phyloP scores from a whole-genome alignment of 2,113 vertebrate species.

The Pogonocichla stellata region DNA sequence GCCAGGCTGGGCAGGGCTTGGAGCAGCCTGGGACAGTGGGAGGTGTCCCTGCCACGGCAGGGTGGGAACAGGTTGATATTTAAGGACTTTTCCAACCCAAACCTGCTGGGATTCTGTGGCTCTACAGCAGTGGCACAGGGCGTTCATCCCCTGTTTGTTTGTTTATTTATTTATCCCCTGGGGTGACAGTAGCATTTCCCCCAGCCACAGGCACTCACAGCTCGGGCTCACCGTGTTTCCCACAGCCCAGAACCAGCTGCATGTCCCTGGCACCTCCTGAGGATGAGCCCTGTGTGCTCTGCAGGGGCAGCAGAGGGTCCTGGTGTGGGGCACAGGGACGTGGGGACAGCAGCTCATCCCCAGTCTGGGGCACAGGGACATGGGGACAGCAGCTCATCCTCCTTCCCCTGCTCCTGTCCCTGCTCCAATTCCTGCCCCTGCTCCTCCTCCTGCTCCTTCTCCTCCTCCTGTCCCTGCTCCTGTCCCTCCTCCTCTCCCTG shows the following conservation, averaged over 20 bases:
- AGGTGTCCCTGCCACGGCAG: neutral
- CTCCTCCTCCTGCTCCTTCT: too few species aligned
- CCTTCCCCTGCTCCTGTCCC: too few species aligned
- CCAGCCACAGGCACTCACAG: neutral
- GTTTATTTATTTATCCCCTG: neutral
- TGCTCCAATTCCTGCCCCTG: too few species aligned
- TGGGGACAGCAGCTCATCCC: too few species aligned
- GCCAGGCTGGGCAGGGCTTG: neutral
- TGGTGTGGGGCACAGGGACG: neutral
- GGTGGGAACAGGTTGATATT: neutral
- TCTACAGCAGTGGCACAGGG: neutral
- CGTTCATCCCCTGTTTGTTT: neutral
- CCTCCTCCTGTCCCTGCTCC: too few species aligned
- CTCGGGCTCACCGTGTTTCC: neutral
- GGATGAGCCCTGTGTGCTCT: neutral
- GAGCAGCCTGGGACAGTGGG: rapidly evolving
- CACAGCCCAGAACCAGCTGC: neutral
- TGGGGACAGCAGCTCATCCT: too few species aligned
- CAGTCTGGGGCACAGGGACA: too few species aligned
- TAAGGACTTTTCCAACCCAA: neutral
- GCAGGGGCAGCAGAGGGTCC: too few species aligned
- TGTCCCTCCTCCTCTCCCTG: too few species aligned
- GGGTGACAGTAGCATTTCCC: neutral
- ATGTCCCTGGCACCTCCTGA: neutral
- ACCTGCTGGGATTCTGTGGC: too few species aligned